phyloP scores from a whole-genome alignment of 35 echinoderm and acorn worm genomes.

The Chiridota heheva region DNA sequence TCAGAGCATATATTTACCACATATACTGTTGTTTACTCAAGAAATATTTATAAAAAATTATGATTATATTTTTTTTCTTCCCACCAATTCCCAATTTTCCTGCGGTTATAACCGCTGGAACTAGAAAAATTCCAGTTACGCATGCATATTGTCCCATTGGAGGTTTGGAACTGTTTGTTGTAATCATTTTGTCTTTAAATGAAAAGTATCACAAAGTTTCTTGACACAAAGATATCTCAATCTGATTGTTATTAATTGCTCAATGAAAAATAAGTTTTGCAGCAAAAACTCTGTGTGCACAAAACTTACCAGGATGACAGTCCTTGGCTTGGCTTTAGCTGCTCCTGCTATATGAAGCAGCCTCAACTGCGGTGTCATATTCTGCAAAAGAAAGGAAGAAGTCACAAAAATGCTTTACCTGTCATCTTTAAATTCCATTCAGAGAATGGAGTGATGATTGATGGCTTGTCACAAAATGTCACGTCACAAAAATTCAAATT shows the following conservation, averaged over 20 bases:
- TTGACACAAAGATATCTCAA: background rate
- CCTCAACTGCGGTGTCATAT: conserved; percentile 84
- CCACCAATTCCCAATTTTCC: background rate
- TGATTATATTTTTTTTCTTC: background rate
- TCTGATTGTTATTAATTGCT: background rate
- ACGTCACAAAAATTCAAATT: too few species aligned
- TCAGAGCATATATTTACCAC: too few species aligned
- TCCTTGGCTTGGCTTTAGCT: conserved; percentile 97
- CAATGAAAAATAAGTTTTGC: background rate
- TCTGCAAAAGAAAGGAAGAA: conserved; percentile 46
- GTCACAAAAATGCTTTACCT: background rate
- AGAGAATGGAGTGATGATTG: too few species aligned
- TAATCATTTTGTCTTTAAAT: background rate
- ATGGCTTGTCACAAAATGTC: too few species aligned
- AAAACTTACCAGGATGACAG: conserved; percentile 77
- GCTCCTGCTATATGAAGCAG: conserved; percentile 96
- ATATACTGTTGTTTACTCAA: too few species aligned
- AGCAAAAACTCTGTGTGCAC: background rate
- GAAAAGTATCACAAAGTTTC: background rate
- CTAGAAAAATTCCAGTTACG: background rate
- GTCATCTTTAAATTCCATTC: background rate
- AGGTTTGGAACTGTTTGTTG: background rate
- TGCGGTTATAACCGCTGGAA: background rate
- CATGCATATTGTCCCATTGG: background rate
- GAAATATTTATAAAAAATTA: too few species aligned